Base-by-base conservation (phyloP, 2,797 vertebrate species). In the Bradypodion ventrale region DNA sequence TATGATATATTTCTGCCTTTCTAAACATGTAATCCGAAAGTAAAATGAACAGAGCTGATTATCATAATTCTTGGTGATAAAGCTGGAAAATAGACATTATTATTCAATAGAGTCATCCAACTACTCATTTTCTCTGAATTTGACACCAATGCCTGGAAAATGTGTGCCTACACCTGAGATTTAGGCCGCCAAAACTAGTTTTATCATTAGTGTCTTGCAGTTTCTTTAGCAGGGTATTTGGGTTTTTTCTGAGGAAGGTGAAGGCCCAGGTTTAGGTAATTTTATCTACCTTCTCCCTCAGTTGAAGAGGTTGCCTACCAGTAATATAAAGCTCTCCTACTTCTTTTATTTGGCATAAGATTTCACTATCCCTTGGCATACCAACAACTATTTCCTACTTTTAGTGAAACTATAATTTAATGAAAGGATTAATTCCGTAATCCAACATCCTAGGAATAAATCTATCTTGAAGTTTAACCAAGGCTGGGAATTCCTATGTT, bases 341-440 rank as follows among this genome's bases (percentile, higher is more conserved):
- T 70, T 23, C 68, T 72, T 46, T 62, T 35, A 21, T 72, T 72
- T 84, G 66, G 40, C 56, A 35, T 13, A 46, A 42, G 25, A 40
- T 78, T 78, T 78, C 66, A 84, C 23, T 72, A 78, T 23, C 56
- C 15, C 15, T 37, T 62, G 49, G 25, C 59, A 68, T 83, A 80
- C n/a, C 62, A 60, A 29, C 19, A 87, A 59, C 72, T 73, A 44
- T 68, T 88, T 79, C 79, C 42, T 66, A 15, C 49, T 68, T 66
- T 37, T 73, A 60, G 19, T 73, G 40, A 75, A 69, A 75, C 62
- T 75, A 7, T 83, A 85, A 75, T 79, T 70, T 75, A 35, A 73
- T 82, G 70, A 68, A 68, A 62, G 59, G 59, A 37, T 83, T 75
- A 72, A 42, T 74, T 40, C 23, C 63, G 68, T 37, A 56, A 75